phyloP scores from a whole-genome alignment of 2,113 vertebrate genomes.

The Callipepla californica region DNA sequence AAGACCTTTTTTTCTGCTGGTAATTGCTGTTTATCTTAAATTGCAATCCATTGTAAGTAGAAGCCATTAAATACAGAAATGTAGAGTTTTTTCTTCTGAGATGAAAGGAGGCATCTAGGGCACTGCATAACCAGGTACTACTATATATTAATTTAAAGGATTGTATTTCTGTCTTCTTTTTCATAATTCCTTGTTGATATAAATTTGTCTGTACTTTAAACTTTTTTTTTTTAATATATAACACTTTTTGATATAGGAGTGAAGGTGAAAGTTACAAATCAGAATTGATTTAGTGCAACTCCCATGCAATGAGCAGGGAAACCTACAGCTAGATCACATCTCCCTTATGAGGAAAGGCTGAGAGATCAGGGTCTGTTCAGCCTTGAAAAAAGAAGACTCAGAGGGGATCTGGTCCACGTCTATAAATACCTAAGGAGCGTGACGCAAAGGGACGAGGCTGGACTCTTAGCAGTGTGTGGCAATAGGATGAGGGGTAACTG shows the following conservation, averaged over 20 bases:
- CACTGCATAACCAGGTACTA: not conserved
- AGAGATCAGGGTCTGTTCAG: too few relatives aligned
- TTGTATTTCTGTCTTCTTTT: not conserved
- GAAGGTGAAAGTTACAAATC: not conserved
- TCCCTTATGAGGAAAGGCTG: too few relatives aligned
- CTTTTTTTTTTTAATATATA: not conserved
- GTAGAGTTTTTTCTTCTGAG: not conserved
- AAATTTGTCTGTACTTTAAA: not conserved
- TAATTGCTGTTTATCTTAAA: constrained; percentile 2
- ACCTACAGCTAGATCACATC: too few relatives aligned
- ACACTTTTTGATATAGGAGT: not conserved
- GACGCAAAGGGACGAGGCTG: too few relatives aligned
- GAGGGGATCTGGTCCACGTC: too few relatives aligned
- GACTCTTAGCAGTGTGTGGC: too few relatives aligned
- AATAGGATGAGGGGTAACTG: too few relatives aligned
- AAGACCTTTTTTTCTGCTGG: not conserved
- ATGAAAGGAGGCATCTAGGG: constrained; percentile 28
- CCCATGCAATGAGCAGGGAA: too few relatives aligned
- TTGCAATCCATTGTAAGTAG: not conserved
- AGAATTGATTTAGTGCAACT: not conserved
- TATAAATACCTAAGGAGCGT: too few relatives aligned
- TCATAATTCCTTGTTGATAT: not conserved
- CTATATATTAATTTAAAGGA: constrained; percentile 9
- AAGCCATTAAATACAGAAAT: not conserved
- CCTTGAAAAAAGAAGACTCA: too few relatives aligned